Evolutionary conservation across 2,888 invertebrate genomes (phyloP), one percentile per base, ranked within the genome.

Genomic region (Hermodice carunculata): DNA sequence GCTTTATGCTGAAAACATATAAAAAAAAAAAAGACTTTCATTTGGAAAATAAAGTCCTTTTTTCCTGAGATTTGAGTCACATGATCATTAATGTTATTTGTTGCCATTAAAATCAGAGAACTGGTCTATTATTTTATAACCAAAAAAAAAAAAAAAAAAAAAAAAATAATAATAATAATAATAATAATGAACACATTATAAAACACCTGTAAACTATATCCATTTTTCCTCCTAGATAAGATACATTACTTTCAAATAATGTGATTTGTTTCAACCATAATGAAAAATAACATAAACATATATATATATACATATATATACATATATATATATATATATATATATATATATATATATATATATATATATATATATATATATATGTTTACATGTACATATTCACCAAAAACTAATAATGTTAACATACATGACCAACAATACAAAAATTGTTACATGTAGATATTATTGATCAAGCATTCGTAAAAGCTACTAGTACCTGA

Each of bases 271-370:
- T 43, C 19, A 22, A 14, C 43, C 1, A 43, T 6, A 6, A 24
- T 6, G 24, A 43, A 43, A 19, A n/a, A n/a, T n/a, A n/a, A n/a
- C n/a, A n/a, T n/a, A n/a, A n/a, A n/a, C n/a, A n/a, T n/a, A n/a
- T n/a, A n/a, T n/a, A n/a, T n/a, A n/a, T n/a, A n/a, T n/a, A n/a
- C n/a, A n/a, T n/a, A n/a, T n/a, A 29, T 60, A 37, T 75, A 97
- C 6, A 22, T 37, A 49, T 37, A 29, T 29, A 26, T 31, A 24
- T 49, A 32, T 49, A 29, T 49, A 49, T 59, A 31, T 48, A 49
- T 32, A 32, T 49, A 37, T 59, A 26, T 32, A 34, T 49, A 32
- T 49, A 40, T 51, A 34, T 60, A 40, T 51, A 31, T 37, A 28
- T 49, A 22, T 37, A n/a, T 60, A 24, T 40, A 29, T 49, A 40